Base-by-base conservation (phyloP, 2,113 vertebrate species). In the Phaethon lepturus region DNA sequence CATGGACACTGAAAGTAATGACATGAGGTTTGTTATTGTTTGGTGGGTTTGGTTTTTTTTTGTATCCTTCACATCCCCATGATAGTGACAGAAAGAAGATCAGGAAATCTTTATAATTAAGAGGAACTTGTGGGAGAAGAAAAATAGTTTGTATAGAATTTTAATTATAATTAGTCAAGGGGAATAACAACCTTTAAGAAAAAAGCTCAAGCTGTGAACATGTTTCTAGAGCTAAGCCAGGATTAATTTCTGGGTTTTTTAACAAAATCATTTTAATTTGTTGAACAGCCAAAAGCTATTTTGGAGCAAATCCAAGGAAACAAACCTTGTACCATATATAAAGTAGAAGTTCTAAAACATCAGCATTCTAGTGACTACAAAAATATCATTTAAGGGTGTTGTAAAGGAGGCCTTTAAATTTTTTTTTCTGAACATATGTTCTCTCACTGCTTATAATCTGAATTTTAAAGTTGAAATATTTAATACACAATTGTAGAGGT, bases 401-500 rank as follows among this genome's bases (percentile, higher is more conserved):
- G 91, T 52, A 44, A 94, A 78, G 18, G 18, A 94, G 22, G 2
- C 38, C 38, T 38, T 38, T 38, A 38, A 38, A 38, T 38, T 38
- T 38, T 38, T 38, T 38, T 38, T 60, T 55, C 31, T 33, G 28
- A 78, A 64, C 60, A 28, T 75, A 44, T 31, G 33, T 20, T 91
- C 13, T 58, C 33, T 75, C 10, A 17, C 35, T 79, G 64, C 40
- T 87, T 75, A 56, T 24, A 68, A 60, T 72, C 69, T 87, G 60
- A 89, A 87, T 89, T 82, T 87, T 78, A 35, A 93, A 91, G 44
- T 52, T 72, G 42, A 90, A 90, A 42, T 85, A 79, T 85, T 94
- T 91, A 75, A 59, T 94, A 91, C 24, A 60, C 14, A 28, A 7
- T 75, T 56, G 44, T 75, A 67, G 81, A 52, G 10, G 78, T 73